phyloP scores from a whole-genome alignment of 2,888 invertebrate species.

The Pseudoips prasinana region DNA sequence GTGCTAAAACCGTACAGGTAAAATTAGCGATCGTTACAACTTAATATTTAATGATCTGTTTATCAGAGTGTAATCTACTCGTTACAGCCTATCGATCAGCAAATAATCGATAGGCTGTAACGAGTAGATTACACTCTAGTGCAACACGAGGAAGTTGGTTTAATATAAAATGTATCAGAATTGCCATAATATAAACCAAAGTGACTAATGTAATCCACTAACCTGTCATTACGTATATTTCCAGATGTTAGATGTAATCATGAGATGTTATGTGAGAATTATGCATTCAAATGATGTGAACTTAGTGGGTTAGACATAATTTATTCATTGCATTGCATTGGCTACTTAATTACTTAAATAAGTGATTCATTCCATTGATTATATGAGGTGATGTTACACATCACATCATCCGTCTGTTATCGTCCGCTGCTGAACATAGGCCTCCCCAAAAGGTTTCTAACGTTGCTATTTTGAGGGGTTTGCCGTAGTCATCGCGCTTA shows the following conservation, averaged over 20 bases:
- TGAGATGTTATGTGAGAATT: constrained; percentile 22
- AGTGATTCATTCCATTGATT: too few species aligned
- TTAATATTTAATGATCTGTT: constrained; percentile 6
- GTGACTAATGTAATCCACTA: constrained; percentile 23
- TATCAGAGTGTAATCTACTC: constrained; percentile 1
- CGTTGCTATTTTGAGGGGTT: too few species aligned
- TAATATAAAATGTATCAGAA: constrained; percentile 23
- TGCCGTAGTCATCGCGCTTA: too few species aligned
- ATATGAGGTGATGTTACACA: too few species aligned
- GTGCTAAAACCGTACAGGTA: too few species aligned
- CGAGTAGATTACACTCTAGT: constrained; percentile 6
- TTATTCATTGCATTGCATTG: constrained; percentile 16
- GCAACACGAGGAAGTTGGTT: constrained; percentile 31
- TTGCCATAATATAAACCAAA: constrained; percentile 24
- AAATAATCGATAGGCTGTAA: constrained; percentile 8
- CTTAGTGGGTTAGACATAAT: constrained; percentile 28
- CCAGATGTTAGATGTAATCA: constrained; percentile 26
- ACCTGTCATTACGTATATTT: constrained; percentile 34
- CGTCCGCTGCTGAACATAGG: too few species aligned
- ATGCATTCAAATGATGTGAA: constrained; percentile 21
- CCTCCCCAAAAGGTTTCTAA: too few species aligned
- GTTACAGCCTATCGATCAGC: constrained; percentile 6
- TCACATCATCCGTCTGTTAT: too few species aligned
- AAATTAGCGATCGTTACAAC: too few species aligned
- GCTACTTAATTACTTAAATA: constrained; percentile 21